Evolutionary conservation across 2,113 vertebrate genomes (phyloP).

Genomic region (Platysternon megacephalum): DNA sequence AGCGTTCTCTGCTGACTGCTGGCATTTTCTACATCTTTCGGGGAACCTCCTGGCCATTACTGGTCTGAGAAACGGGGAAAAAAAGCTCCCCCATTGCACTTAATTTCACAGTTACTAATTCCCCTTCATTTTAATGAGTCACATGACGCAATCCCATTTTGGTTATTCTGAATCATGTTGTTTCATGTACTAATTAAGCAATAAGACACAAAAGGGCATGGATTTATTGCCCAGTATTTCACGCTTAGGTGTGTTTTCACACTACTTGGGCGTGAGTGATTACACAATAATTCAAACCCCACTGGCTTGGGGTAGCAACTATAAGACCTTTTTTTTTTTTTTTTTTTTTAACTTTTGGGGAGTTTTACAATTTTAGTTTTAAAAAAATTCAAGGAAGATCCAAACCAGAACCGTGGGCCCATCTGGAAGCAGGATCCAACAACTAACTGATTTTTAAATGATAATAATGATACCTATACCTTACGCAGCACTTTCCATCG

Average conservation of each 20-base stretch:
- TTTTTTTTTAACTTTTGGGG: slow-evolving; percentile 68
- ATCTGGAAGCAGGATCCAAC: not conserved
- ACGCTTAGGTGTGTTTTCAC: slow-evolving; percentile 67
- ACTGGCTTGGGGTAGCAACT: slow-evolving; percentile 66
- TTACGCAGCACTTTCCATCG: not conserved
- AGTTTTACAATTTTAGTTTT: not conserved
- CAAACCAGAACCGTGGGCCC: too few relatives aligned
- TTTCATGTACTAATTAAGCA: slow-evolving; percentile 79
- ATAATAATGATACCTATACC: not conserved
- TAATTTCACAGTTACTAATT: not conserved
- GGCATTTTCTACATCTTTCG: not conserved
- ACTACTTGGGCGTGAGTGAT: slow-evolving; percentile 76
- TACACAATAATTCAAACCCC: slow-evolving; percentile 76
- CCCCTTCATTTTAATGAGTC: slow-evolving; percentile 33
- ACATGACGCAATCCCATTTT: slow-evolving; percentile 74
- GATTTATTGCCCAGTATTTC: slow-evolving; percentile 80
- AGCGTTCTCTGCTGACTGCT: not conserved
- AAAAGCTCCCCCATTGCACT: not conserved
- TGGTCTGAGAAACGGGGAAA: not conserved
- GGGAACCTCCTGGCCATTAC: slow-evolving; percentile 15
- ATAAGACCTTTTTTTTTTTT: slow-evolving; percentile 70
- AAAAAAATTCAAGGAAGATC: not conserved
- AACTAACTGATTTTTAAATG: not conserved
- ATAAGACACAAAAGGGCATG: slow-evolving; percentile 77
- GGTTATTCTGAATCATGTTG: slow-evolving; percentile 72